Evolutionary conservation across 2,888 invertebrate species (phyloP).

Genomic region (Timandra comae): DNA sequence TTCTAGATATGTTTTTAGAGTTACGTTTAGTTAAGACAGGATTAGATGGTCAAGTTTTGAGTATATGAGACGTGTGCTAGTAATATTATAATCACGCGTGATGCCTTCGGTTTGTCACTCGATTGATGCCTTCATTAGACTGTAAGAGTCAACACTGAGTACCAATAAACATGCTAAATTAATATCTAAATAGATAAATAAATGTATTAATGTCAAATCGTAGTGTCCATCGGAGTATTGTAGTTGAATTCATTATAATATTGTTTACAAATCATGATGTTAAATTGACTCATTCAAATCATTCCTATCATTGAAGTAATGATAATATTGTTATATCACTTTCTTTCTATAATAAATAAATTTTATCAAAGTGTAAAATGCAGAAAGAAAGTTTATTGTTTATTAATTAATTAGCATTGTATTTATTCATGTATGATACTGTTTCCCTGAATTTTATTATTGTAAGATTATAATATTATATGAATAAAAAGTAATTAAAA

Average conservation of each 20-base stretch:
- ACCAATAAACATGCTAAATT: background rate
- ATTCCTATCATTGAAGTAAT: constrained; percentile 61
- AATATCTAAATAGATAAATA: background rate
- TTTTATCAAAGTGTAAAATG: constrained; percentile 51
- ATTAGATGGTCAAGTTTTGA: constrained; percentile 56
- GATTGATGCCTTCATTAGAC: constrained; percentile 64
- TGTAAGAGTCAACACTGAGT: constrained; percentile 25
- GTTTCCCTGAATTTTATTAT: constrained; percentile 74
- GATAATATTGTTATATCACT: constrained; percentile 50
- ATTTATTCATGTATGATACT: constrained; percentile 76
- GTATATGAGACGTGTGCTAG: constrained; percentile 38
- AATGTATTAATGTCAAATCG: background rate
- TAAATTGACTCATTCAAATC: constrained; percentile 55
- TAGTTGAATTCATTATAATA: background rate
- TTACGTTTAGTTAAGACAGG: constrained; percentile 55
- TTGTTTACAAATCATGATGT: no score
- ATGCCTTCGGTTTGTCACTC: constrained; percentile 44
- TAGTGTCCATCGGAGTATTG: background rate
- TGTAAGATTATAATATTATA: constrained; percentile 71
- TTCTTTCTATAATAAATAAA: constrained; percentile 48
- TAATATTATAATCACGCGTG: constrained; percentile 44
- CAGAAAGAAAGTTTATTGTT: constrained; percentile 57
- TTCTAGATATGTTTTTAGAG: constrained; percentile 50
- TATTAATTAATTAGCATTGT: constrained; percentile 68
- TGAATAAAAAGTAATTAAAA: constrained; percentile 45